phyloP scores from a whole-genome alignment of 2,113 vertebrate genomes.

The Setophaga kirtlandii region DNA sequence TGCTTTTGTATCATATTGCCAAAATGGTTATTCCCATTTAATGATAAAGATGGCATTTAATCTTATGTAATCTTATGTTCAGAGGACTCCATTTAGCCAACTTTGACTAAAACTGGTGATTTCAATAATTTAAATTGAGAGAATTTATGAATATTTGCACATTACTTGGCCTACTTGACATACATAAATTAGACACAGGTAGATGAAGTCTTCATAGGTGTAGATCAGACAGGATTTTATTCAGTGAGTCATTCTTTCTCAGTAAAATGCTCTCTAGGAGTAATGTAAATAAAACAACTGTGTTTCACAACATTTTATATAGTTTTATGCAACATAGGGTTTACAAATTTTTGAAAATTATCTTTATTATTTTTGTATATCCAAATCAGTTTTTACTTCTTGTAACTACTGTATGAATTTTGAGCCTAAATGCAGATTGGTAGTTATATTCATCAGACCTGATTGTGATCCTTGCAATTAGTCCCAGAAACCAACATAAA shows the following conservation, averaged over 20 bases:
- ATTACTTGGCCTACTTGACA: not conserved
- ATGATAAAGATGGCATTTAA: not conserved
- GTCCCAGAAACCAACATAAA: not conserved
- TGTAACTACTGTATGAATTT: not conserved
- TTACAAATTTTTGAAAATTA: not conserved
- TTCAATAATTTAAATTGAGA: slow-evolving; percentile 33
- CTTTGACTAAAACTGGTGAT: not conserved
- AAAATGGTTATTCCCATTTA: not conserved
- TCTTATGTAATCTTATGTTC: not conserved
- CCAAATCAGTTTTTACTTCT: not conserved
- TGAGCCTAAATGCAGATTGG: not conserved
- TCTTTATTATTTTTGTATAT: not conserved
- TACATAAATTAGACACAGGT: not conserved
- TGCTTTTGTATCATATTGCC: not conserved
- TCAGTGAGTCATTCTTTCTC: not conserved
- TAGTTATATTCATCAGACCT: not conserved
- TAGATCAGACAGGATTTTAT: not conserved
- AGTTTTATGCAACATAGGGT: not conserved
- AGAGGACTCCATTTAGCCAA: not conserved
- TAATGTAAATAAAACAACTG: not conserved
- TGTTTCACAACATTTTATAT: not conserved
- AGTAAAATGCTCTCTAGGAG: not conserved
- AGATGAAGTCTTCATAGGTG: not conserved
- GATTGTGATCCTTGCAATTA: not conserved
- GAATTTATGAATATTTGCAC: not conserved